Evolutionary conservation across 1,140 invertebrate genomes (phyloP).

Genomic region (Coelopa frigida): DNA sequence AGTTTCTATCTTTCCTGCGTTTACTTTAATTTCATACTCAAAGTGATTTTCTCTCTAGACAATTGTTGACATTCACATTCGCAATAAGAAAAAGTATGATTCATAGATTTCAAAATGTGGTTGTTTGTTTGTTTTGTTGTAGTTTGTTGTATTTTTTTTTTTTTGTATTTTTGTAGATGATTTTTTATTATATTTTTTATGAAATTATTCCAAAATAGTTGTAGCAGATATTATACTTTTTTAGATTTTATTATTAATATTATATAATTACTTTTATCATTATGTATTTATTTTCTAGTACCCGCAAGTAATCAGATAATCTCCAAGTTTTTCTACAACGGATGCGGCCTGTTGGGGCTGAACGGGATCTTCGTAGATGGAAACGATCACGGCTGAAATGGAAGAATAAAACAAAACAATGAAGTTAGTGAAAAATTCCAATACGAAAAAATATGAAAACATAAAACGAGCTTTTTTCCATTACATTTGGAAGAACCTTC

Average conservation of each 20-base stretch:
- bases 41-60: not conserved
- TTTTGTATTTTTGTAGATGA: slow-evolving; percentile 13
- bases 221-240: slow-evolving; percentile 15
- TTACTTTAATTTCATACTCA: not conserved
- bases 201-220: slow-evolving; percentile 18
- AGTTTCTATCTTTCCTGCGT: not conserved
- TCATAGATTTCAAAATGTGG: no score
- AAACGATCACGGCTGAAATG: slow-evolving; percentile 72
- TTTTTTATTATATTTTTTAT: slow-evolving; percentile 6
- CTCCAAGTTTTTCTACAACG: slow-evolving; percentile 91
- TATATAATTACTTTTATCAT: slow-evolving; percentile 23
- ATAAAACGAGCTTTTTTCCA: not conserved
- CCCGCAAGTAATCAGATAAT: slow-evolving; percentile 89
- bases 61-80: no score
- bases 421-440: not conserved
- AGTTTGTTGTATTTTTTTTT: slow-evolving; percentile 8
- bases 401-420: slow-evolving; percentile 5
- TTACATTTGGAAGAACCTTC: no score
- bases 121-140: slow-evolving; percentile 4
- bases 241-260: slow-evolving; percentile 21
- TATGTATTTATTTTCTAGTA: slow-evolving; percentile 60
- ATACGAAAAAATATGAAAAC: not conserved
- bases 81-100: no score
- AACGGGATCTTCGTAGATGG: slow-evolving; percentile 88
- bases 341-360: slow-evolving; percentile 90